Percentiles rank a stretch among this genome's conserved stretches.
Conservation (phyloP, 1,140 invertebrate species). For the Drosophila kepulauana region DNA sequence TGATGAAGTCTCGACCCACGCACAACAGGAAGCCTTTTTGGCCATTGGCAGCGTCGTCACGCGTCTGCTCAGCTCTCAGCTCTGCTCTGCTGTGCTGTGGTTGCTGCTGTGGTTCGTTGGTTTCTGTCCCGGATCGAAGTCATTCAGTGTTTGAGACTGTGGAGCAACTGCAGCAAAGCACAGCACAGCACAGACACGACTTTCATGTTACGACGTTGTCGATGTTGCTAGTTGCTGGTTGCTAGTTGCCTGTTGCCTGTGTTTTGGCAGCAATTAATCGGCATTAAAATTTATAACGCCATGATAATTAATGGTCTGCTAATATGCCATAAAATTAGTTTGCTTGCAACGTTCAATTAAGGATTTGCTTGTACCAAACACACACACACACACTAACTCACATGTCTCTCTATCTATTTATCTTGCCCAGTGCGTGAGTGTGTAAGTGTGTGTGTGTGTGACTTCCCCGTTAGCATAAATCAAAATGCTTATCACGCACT, state of each 20-base stretch:
- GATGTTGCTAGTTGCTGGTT: conserved; percentile 28
- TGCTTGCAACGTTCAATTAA: conserved; percentile 79
- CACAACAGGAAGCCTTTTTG: conserved; percentile 38
- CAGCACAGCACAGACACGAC: conserved; percentile 37
- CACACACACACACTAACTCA: conserved; percentile 1
- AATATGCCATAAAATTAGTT: conserved; percentile 84
- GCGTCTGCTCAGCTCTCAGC: conserved; percentile 41
- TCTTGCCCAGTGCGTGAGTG: conserved; percentile 28
- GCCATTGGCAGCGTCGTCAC: conserved; percentile 34
- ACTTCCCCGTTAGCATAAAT: conserved; percentile 74
- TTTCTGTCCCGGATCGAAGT: conserved; percentile 24
- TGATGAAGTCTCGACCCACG: conserved; percentile 65
- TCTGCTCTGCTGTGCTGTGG: not conserved
- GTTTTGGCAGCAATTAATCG: conserved; percentile 83
- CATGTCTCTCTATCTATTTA: conserved; percentile 32
- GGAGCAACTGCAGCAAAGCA: conserved; percentile 42
- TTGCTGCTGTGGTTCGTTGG: conserved; percentile 33
- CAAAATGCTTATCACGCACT: conserved; percentile 82
- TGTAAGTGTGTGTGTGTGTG: conserved; percentile 25
- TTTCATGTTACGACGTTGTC: conserved; percentile 61
- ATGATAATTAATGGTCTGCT: conserved; percentile 80
- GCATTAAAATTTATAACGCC: conserved; percentile 81
- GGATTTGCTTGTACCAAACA: conserved; percentile 64
- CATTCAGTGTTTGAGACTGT: not conserved
- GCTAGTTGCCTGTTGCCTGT: conserved; percentile 46